Base-by-base conservation (phyloP, 2,113 vertebrate species). In the Aphyosemion australe region DNA sequence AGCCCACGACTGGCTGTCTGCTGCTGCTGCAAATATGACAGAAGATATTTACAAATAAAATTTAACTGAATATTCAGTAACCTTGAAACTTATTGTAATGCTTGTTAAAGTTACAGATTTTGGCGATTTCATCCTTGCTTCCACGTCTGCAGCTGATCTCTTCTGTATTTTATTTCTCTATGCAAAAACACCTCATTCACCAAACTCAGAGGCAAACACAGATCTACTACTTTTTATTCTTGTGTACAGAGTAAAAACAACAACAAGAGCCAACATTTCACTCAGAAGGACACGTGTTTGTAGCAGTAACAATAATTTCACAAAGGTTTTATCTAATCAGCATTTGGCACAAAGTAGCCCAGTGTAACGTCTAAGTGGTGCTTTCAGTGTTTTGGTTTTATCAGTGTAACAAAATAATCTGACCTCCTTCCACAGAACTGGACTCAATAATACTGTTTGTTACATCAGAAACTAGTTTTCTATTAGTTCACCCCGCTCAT, bases 161-260 rank as follows among this genome's bases (percentile, higher is more conserved):
- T n/a, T n/a, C 26, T 26, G 26, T 26, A 26, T 26, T 26, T 26
- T 26, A 26, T 4, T 26, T 26, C 26, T 5, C 26, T 26, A 2
- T 26, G 26, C 26, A 7, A 3, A 7, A 5, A 37, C 34, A 37
- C 6, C 6, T 37, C 6, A n/a, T 47, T 47, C 2, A 47, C 12
- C 13, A 57, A 56, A 64, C 32, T 45, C 55, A 52, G 14, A 64
- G 11, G 5, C 47, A 41, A 58, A 49, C 1, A 41, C 6, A 12
- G 18, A 31, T 62, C 54, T 54, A 65, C 31, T 87, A 82, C 47
- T 65, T 80, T 76, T 87, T 82, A 84, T 79, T 87, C 64, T 43
- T 72, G 73, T 74, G 65, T 74, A 66, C 78, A 80, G 63, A 74
- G 53, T 81, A 79, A 67, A 75, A 79, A 80, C 56, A 69, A 14